Evolutionary conservation across 2,113 vertebrate species (phyloP), one percentile per base, ranked within the genome.

Genomic region (Datnioides undecimradiatus): DNA sequence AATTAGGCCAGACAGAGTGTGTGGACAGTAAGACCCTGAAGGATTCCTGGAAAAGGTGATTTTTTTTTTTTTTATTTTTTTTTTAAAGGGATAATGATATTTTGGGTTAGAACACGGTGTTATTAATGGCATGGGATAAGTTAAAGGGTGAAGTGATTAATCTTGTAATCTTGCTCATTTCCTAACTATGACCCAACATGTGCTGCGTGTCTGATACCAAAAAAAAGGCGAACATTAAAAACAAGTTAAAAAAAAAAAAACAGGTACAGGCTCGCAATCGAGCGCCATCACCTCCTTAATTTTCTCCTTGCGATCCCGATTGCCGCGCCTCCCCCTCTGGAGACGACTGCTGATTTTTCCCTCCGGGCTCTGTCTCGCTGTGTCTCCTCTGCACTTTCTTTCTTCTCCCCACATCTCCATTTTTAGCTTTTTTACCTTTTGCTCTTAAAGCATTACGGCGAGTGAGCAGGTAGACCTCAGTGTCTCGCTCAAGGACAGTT

Each of bases 351-450:
- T 51, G 62, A 33, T 48, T 41, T 36, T 66, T 65, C 27, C 65
- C 23, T 67, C 46, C 23, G n/a, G 11, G 4, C 34, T 65, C 38
- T 21, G 23, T 77, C 3, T 68, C 16, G 1, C 19, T 12, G 11
- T 1, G 9, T 66, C 51, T 55, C 5, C 29, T 75, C 64, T 49
- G 17, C 52, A 49, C 23, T 34, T 25, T 9, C 19, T 11, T n/a
- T 27, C 9, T 2, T 6, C 5, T 6, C 19, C 25, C 16, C n/a
- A n/a, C n/a, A 40, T 71, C 79, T 85, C 67, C 48, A 77, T 74
- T 76, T 78, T 82, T 59, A 79, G 62, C 48, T 55, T 80, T 80
- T 52, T 23, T 41, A 69, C 52, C 73, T 59, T 57, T 40, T 73
- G 43, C 78, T 84, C 59, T 67, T 1, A 3, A 16, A 70, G 54